Evolutionary conservation across 2,113 vertebrate species (phyloP), one percentile per base, ranked within the genome.

Genomic region (Rhadina sibilatrix): DNA sequence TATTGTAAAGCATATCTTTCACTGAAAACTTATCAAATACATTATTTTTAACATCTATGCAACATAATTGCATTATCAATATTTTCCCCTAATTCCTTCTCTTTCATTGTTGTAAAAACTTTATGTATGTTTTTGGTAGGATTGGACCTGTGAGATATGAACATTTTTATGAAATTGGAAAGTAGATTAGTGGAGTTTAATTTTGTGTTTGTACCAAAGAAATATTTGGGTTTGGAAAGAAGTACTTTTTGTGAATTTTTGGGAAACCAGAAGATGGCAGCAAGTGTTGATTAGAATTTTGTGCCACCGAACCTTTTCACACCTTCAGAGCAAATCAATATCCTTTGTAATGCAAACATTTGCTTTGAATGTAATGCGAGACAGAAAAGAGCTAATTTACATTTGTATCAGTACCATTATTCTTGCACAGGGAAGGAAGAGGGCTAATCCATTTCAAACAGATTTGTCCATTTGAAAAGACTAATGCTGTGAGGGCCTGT

Each of bases 221-320:
- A 80, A 6, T 49, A 25, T 49, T 84, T 47, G 40, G 3, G 1
- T 53, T 86, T 76, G 16, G 59, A 89, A 35, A 47, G 8, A 61
- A 75, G 10, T 59, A 1, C 5, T 59, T 78, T 23, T 47, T 96
- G 91, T 66, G 91, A 12, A 54, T 97, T 96, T 97, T 82, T 57
- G 10, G 84, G 49, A 95, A 86, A 92, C 96, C 98, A 98, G 97
- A 80, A 98, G 98, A 93, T 98, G 98, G 98, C 98, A 98, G 97
- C 95, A 98, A 95, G 79, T 54, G 75, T 94, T 78, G 94, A 53
- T 57, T 30, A 49, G 40, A 88, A 83, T 83, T 75, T 74, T 63
- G 40, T 93, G 46, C 25, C 40, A 61, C n/a, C 76, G 38, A 84
- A 78, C 37, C 38, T 75, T 80, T 91, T 94, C 71, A 94, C 68